These are phyloP conservation scores for Dilophus febrilis DNA, from an alignment of 2,888 invertebrate species.

Conservation along the genomic window DNA sequence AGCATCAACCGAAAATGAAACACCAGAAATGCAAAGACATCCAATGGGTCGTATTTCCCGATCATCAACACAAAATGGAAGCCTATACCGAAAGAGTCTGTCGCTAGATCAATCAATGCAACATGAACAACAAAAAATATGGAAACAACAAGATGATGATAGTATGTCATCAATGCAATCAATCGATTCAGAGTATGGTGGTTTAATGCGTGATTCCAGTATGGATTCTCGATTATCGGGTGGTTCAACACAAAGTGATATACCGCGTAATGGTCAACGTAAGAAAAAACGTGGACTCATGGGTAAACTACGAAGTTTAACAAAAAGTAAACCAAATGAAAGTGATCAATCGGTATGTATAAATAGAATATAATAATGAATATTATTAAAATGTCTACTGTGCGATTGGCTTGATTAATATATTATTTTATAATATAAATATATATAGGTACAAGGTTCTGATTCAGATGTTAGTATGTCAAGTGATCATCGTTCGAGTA, in stretches of 20 bases:
- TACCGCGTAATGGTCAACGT: conserved; percentile 38
- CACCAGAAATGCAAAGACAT: conserved; percentile 27
- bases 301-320: conserved; percentile 68
- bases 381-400: too few species aligned
- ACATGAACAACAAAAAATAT: conserved; percentile 45
- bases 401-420: background rate
- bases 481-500: conserved; percentile 42
- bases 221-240: conserved; percentile 70
- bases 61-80: conserved; percentile 30
- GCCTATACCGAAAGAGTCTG: conserved; percentile 48
- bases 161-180: conserved; percentile 74
- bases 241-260: conserved; percentile 71
- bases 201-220: conserved; percentile 53
- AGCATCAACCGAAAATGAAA: conserved; percentile 49
- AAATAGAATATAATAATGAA: conserved; percentile 6
- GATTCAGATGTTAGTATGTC: conserved; percentile 53
- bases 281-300: conserved; percentile 68
- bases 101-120: conserved; percentile 48
- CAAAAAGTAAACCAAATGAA: conserved; percentile 44
- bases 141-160: conserved; percentile 67
- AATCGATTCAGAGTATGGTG: conserved; percentile 45
- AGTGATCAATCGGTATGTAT: conserved; percentile 31
- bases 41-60: conserved; percentile 20
- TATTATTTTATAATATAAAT: background rate
- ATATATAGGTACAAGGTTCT: conserved; percentile 43